These are phyloP conservation scores for Pagetopsis macropterus DNA, from an alignment of 2,797 vertebrate genomes.

Conservation along the genomic window DNA sequence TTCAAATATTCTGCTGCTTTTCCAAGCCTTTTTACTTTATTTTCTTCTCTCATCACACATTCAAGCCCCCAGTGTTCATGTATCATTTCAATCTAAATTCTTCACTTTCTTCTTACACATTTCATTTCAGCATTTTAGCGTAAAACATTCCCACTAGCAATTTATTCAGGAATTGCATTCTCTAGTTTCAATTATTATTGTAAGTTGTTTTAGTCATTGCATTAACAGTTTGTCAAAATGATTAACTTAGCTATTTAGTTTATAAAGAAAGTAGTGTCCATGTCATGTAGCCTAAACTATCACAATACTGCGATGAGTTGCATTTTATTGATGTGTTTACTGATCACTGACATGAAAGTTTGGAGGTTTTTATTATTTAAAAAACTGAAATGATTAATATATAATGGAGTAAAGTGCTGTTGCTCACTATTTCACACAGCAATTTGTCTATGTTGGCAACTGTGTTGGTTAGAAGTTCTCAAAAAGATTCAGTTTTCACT, in stretches of 20 bases:
- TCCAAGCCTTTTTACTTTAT: no score
- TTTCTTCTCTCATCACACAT: no score
- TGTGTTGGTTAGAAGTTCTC: background rate
- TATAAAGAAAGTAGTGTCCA: background rate
- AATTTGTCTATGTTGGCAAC: background rate
- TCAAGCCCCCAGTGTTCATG: no score
- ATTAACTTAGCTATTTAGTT: background rate
- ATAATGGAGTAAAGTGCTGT: background rate
- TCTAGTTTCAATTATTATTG: no score
- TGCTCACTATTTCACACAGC: background rate
- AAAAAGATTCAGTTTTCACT: background rate
- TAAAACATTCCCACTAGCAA: no score
- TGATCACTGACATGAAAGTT: background rate
- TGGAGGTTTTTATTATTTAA: background rate
- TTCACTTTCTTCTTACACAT: no score
- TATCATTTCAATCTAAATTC: no score
- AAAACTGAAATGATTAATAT: background rate
- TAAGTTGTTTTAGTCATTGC: no score
- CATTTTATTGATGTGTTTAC: background rate
- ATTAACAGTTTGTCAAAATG: background rate
- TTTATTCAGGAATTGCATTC: no score
- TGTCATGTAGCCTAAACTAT: no score
- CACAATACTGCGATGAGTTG: background rate
- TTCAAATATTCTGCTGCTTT: no score
- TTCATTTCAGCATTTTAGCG: no score